A percentile compares a stretch with the other conserved stretches of the same genome.
Evolutionary conservation across 2,113 vertebrate genomes (phyloP).

Genomic region (Acrocephalus arundinaceus): DNA sequence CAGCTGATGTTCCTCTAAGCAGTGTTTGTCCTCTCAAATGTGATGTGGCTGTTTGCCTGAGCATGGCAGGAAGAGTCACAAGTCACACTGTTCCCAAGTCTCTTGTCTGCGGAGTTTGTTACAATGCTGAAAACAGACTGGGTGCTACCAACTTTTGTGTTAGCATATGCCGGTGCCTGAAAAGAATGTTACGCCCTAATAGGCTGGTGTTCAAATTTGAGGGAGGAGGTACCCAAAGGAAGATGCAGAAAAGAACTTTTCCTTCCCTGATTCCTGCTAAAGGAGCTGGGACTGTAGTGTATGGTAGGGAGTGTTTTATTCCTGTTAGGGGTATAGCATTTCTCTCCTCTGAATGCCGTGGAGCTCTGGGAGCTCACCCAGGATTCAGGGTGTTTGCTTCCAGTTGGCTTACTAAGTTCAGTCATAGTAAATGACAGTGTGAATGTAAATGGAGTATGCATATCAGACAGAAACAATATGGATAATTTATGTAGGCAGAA

Average conservation of each 20-base stretch:
- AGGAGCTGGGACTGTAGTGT: not conserved
- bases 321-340: not conserved
- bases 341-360: fast-evolving
- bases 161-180: not conserved
- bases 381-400: not conserved
- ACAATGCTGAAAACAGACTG: not conserved
- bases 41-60: not conserved
- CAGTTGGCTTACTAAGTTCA: not conserved
- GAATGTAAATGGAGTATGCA: not conserved
- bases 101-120: not conserved
- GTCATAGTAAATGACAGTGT: not conserved
- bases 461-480: not conserved
- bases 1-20: not conserved
- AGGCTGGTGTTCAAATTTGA: not conserved
- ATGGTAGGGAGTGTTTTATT: not conserved
- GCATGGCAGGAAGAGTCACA: not conserved
- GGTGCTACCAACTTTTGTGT: not conserved
- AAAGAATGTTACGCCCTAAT: not conserved
- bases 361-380: not conserved
- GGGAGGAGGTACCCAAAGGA: not conserved
- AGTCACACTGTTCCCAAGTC: not conserved
- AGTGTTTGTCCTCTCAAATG: not conserved
- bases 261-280: not conserved
- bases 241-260: not conserved
- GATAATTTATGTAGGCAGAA: not conserved